Evolutionary conservation across 2,888 invertebrate genomes (phyloP).

Genomic region (Arge pagana): DNA sequence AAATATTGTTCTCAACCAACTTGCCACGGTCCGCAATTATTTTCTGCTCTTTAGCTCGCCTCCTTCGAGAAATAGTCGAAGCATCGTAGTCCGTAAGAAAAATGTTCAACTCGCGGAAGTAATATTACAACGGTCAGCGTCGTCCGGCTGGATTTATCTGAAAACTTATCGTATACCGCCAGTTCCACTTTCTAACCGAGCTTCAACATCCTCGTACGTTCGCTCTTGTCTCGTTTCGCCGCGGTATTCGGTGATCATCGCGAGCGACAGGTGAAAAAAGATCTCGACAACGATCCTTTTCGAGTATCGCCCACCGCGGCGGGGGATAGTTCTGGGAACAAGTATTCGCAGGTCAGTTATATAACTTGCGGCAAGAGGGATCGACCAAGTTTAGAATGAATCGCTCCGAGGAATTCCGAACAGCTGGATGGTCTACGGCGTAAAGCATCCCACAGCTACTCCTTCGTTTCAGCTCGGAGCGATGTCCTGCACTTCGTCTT

Average conservation of each 20-base stretch:
- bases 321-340: not conserved
- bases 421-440: too few species aligned
- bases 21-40: constrained; percentile 11
- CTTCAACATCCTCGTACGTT: too few species aligned
- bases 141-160: constrained; percentile 44
- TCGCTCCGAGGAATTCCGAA: constrained; percentile 26
- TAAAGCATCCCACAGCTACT: too few species aligned
- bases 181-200: too few species aligned
- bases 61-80: not conserved
- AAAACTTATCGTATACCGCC: constrained; percentile 38
- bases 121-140: constrained; percentile 42
- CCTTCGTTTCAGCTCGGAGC: too few species aligned
- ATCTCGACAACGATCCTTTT: too few species aligned
- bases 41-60: constrained; percentile 2
- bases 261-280: too few species aligned
- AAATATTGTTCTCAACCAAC: constrained; percentile 15
- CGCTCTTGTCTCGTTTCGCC: not conserved
- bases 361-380: constrained; percentile 11
- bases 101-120: constrained; percentile 30
- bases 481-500: not conserved
- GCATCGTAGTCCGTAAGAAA: not conserved
- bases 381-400: constrained; percentile 29
- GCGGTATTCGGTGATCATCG: not conserved
- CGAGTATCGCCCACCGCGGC: too few species aligned
- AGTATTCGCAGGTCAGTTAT: constrained; percentile 29